Evolutionary conservation across 2,797 vertebrate genomes (phyloP), one percentile per base, ranked within the genome.

Genomic region (Caiman crocodilus): DNA sequence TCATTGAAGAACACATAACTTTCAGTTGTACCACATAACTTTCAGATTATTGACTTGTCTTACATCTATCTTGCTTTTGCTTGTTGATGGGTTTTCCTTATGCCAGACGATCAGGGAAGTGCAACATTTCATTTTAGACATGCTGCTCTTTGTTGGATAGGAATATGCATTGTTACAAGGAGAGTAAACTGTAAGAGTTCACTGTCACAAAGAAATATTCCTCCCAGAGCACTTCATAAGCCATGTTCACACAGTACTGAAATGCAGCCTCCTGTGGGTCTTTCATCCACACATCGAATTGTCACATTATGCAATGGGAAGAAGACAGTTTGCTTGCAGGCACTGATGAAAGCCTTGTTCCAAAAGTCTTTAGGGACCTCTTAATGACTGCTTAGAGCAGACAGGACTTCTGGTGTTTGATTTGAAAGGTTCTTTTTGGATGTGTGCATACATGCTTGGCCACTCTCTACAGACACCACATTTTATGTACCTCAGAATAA

Each of bases 251-350:
- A 91, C 82, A 79, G 25, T 71, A 76, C 84, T 85, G 78, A 94
- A 95, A 96, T 95, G 93, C 95, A 94, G 18, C 90, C 85, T 82
- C 94, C 91, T n/a, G 3, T 92, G 91, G 91, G 90, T 91, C 74
- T 92, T 94, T 90, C 81, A 81, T 95, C 76, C 83, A 82, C 91
- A 92, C 93, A 89, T 84, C 87, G 93, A 94, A 92, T 90, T 94
- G 92, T 71, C 83, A 30, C 76, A 89, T 57, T 79, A 56, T 93
- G 76, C 83, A 92, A 81, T 79, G 89, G 90, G 85, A 94, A 77
- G 88, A 94, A 90, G 91, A 89, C 81, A 79, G 84, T 95, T 92
- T 96, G 50, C 85, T 91, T 90, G 30, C 79, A 92, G 75, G 93
- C 89, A 69, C 82, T 65, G 60, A 73, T 82, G 82, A 65, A 95